Percentiles rank a stretch among this genome's conserved stretches.
Evolutionary conservation across 2,113 vertebrate species (phyloP).

Genomic region (Cryptotis parvus): DNA sequence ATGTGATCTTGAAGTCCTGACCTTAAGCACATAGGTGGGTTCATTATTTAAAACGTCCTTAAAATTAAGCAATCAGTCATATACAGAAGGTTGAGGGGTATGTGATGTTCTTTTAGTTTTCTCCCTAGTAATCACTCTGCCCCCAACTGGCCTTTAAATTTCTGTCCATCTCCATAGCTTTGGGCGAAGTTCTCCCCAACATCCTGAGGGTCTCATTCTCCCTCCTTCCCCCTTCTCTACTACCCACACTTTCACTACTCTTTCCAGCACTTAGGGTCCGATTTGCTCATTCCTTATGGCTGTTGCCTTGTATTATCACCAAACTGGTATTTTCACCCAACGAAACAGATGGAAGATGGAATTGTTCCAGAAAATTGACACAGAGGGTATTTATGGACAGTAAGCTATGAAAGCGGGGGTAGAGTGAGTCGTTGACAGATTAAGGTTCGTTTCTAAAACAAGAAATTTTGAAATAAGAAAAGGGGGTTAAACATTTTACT

Average conservation of each 20-base stretch:
- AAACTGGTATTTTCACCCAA: neutral
- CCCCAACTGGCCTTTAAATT: too few species aligned
- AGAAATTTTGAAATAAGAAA: conserved; percentile 25
- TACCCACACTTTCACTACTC: neutral
- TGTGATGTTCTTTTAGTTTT: neutral
- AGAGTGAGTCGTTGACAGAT: neutral
- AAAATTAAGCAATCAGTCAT: neutral
- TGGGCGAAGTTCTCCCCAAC: neutral
- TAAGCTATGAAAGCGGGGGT: neutral
- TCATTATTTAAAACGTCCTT: neutral
- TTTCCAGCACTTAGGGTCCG: neutral
- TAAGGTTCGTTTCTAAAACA: neutral
- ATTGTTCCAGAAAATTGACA: neutral
- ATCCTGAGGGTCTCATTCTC: neutral
- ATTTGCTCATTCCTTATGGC: neutral
- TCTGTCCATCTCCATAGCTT: too few species aligned
- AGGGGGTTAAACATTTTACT: neutral
- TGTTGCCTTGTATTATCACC: neutral
- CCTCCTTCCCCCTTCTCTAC: too few species aligned
- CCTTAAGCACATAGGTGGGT: neutral
- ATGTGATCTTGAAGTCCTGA: rapidly evolving
- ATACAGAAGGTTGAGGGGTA: neutral
- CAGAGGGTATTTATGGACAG: neutral
- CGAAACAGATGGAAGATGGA: neutral
- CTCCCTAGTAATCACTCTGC: too few species aligned